These are phyloP conservation scores for Phalangium opilio DNA, from an alignment of 2,888 invertebrate species.

Conservation along the genomic window DNA sequence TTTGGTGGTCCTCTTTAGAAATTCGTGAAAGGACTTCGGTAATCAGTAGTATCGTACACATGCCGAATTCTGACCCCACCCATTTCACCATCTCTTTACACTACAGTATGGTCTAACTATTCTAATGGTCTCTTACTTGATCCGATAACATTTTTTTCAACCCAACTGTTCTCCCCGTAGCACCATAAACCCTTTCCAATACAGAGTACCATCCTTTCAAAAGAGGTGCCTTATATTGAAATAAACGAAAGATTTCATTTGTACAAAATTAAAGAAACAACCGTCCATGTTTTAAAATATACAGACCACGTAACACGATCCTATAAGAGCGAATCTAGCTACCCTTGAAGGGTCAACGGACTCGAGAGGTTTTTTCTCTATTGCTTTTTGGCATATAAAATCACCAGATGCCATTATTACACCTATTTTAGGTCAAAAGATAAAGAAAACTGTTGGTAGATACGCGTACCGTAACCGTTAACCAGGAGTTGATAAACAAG, in stretches of 20 bases:
- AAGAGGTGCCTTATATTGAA: background rate
- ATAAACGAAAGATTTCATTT: background rate
- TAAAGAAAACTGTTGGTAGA: background rate
- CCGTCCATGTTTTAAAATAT: background rate
- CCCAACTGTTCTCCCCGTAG: background rate
- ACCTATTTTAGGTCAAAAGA: background rate
- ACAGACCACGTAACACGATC: slow-evolving; percentile 1
- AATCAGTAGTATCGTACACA: no score
- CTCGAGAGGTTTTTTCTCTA: background rate
- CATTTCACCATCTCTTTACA: background rate
- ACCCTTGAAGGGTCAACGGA: background rate
- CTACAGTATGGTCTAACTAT: background rate
- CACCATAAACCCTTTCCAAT: background rate
- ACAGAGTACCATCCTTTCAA: background rate
- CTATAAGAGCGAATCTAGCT: background rate
- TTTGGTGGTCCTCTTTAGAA: no score
- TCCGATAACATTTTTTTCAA: slow-evolving; percentile 1
- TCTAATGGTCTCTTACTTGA: background rate
- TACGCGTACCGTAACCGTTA: no score
- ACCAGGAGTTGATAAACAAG: no score
- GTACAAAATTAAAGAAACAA: background rate
- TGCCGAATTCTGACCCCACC: no score
- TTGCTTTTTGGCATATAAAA: background rate
- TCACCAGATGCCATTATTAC: slow-evolving; percentile 1
- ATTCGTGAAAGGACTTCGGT: no score